Evolutionary conservation across 2,113 vertebrate genomes (phyloP).

Genomic region (Solenodon paradoxus): DNA sequence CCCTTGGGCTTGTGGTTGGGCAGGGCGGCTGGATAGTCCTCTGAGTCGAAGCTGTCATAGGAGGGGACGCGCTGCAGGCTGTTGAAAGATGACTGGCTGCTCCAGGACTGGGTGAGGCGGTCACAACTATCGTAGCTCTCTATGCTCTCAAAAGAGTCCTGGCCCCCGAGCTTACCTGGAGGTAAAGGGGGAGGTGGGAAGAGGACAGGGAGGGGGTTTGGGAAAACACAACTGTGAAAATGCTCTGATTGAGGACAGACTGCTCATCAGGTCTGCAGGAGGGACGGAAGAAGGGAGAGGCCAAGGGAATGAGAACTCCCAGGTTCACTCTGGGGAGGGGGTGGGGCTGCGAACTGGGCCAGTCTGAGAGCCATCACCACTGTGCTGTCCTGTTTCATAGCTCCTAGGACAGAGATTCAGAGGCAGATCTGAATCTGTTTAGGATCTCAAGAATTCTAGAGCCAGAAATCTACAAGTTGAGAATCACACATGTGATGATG

Average conservation of each 20-base stretch:
- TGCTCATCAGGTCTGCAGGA: slow-evolving; percentile 3
- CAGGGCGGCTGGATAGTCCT: slow-evolving; percentile 94
- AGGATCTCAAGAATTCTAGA: neutral
- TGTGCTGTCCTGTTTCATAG: neutral
- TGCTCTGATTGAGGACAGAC: slow-evolving; percentile 46
- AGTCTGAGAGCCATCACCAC: rapidly evolving
- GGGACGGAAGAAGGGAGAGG: neutral
- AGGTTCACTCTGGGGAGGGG: neutral
- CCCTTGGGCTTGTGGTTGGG: slow-evolving; percentile 97
- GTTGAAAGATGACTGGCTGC: slow-evolving; percentile 98
- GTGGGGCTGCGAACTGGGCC: neutral
- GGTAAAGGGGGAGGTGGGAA: slow-evolving; percentile 30
- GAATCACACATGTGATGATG: neutral
- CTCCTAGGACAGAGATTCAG: neutral
- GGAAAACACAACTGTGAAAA: slow-evolving; percentile 73
- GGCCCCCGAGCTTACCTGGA: slow-evolving; percentile 95
- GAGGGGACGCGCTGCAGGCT: slow-evolving; percentile 98
- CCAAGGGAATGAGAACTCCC: neutral
- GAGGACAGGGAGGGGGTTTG: slow-evolving; percentile 44
- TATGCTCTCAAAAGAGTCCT: slow-evolving; percentile 99
- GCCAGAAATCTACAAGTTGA: neutral
- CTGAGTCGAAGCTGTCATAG: slow-evolving; percentile 98
- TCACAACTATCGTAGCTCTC: slow-evolving; percentile 99
- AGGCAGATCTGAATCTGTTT: neutral
- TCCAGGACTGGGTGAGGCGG: slow-evolving; percentile 97